Conservation (phyloP, 2,797 vertebrate genomes). For the Hylomyscus alleni region DNA sequence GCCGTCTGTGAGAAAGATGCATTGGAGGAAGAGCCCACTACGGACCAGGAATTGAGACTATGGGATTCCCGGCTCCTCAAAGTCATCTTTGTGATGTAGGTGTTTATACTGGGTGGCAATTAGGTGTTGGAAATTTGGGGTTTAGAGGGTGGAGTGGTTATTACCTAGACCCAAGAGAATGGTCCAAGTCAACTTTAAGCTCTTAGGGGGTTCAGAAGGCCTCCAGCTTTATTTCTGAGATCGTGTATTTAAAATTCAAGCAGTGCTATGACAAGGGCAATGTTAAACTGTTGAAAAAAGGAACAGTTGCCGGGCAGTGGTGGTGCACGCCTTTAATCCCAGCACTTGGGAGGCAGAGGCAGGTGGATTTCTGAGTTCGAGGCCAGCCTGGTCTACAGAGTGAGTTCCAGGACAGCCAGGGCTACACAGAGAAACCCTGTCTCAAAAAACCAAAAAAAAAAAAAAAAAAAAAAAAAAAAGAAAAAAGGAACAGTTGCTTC, state of each 20-base stretch:
- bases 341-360: too few relatives aligned
- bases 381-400: too few relatives aligned
- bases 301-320: too few relatives aligned
- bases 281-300: neutral
- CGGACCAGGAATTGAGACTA: slow-evolving; percentile 90
- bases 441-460: too few relatives aligned
- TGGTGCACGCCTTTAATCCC: too few relatives aligned
- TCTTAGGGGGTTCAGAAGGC: neutral
- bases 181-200: neutral
- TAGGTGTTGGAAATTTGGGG: neutral
- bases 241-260: neutral
- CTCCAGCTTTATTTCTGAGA: neutral
- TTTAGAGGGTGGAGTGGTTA: neutral
- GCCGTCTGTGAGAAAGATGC: slow-evolving; percentile 91
- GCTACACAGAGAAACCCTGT: too few relatives aligned
- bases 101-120: slow-evolving; percentile 53
- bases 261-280: neutral
- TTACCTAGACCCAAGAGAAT: neutral
- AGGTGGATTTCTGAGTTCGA: too few relatives aligned
- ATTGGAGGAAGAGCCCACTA: slow-evolving; percentile 90
- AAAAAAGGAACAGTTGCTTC: neutral
- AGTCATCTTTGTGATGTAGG: slow-evolving; percentile 97
- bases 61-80: slow-evolving; percentile 96
- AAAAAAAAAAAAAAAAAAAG: too few relatives aligned
- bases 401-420: too few relatives aligned